These are phyloP conservation scores for Stenoptilia bipunctidactyla DNA, from an alignment of 2,888 invertebrate genomes.

Conservation along the genomic window DNA sequence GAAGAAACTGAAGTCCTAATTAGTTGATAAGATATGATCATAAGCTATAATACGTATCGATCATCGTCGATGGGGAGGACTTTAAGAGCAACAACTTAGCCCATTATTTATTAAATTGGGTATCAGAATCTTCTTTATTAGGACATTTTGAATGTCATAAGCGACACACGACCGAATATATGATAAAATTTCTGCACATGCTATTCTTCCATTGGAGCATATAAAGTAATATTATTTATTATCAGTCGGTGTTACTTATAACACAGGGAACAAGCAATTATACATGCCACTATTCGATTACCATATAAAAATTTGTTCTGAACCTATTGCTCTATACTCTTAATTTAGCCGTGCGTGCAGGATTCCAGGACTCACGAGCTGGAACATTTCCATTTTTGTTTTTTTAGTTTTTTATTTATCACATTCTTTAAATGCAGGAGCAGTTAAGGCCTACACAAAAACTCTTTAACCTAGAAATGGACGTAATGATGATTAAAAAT, in stretches of 20 bases:
- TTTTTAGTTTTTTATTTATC: no score
- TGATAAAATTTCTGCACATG: conserved; percentile 15
- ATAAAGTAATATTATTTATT: conserved; percentile 18
- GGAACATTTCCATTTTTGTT: no score
- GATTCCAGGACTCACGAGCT: no score
- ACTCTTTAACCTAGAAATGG: conserved; percentile 16
- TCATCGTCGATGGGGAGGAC: conserved; percentile 17
- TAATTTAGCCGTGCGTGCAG: no score
- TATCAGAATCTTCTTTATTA: conserved; percentile 15
- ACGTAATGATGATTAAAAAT: no score
- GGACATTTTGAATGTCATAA: conserved; percentile 16
- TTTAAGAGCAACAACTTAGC: conserved; percentile 18
- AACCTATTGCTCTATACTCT: no score
- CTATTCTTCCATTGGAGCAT: conserved; percentile 10
- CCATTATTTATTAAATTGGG: conserved; percentile 18
- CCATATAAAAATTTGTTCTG: no score
- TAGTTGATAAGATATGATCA: no score
- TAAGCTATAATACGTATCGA: conserved; percentile 17
- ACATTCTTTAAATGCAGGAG: conserved; percentile 17
- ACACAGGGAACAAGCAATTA: conserved; percentile 22
- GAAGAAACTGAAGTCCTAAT: no score
- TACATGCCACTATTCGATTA: conserved; percentile 20
- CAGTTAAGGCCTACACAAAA: conserved; percentile 11
- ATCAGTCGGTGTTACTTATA: conserved; percentile 20
- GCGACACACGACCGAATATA: conserved; percentile 18